Conservation (phyloP, 2,888 invertebrate species). For the Eristalis pertinax region DNA sequence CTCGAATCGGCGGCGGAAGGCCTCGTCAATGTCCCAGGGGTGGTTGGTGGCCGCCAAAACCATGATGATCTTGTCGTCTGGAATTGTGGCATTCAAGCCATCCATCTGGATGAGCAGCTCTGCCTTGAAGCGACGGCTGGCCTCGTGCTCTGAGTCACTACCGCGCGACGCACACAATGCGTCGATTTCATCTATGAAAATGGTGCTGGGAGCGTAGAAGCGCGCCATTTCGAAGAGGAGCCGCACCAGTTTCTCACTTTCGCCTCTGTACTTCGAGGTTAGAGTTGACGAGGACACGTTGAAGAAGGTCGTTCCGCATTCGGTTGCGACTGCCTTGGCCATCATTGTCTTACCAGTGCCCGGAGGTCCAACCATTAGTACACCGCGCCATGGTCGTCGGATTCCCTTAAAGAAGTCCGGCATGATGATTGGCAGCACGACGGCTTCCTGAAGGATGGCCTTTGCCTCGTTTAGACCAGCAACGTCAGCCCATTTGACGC, state of each 20-base stretch:
- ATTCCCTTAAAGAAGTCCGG: slow-evolving; percentile 95
- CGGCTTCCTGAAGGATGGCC: slow-evolving; percentile 91
- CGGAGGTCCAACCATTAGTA: slow-evolving; percentile 82
- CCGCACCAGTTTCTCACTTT: slow-evolving; percentile 93
- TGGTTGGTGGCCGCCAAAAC: slow-evolving; percentile 95
- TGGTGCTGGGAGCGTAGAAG: slow-evolving; percentile 93
- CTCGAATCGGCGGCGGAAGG: slow-evolving; percentile 91
- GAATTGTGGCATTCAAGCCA: slow-evolving; percentile 87
- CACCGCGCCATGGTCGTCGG: slow-evolving; percentile 88
- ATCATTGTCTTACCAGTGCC: slow-evolving; percentile 92
- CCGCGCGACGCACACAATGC: slow-evolving; percentile 91
- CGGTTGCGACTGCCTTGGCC: slow-evolving; percentile 93
- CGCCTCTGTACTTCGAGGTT: slow-evolving; percentile 94
- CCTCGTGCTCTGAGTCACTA: slow-evolving; percentile 93
- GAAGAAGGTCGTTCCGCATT: slow-evolving; percentile 94
- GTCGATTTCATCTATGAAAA: slow-evolving; percentile 95
- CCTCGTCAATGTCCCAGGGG: slow-evolving; percentile 96
- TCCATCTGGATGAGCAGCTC: slow-evolving; percentile 96
- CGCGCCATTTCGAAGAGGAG: slow-evolving; percentile 94
- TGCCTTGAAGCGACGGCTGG: slow-evolving; percentile 91
- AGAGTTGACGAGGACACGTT: slow-evolving; percentile 93
- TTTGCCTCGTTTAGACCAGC: slow-evolving; percentile 89
- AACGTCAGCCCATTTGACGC: slow-evolving; percentile 91
- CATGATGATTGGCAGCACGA: slow-evolving; percentile 92
- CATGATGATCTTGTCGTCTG: slow-evolving; percentile 88